Base-by-base conservation (phyloP, 2,113 vertebrate species). In the Vulpes vulpes region DNA sequence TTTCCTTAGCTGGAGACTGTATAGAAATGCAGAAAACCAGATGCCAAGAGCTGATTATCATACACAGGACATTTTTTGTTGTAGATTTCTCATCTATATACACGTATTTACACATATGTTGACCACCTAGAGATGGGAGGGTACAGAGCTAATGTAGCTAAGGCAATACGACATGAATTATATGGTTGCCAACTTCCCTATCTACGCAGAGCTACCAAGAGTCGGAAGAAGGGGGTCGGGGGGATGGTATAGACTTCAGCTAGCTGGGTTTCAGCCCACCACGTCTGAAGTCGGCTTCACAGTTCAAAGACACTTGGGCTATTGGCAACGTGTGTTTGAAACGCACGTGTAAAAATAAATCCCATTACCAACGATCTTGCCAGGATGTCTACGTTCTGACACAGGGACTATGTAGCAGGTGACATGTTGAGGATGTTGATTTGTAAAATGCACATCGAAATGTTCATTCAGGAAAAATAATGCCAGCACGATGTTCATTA, bases 381-480 rank as follows among this genome's bases (percentile, higher is more conserved):
- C 55, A 89, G 91, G 96, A 76, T 64, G 53, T 49, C 71, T 15
- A 30, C 27, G 64, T 43, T 69, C 65, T 3, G 59, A 32, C 83
- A 71, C 85, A 51, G 73, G 53, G 51, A 14, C 2, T 23, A 11
- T 0, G 57, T 88, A 98, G 94, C 91, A 96, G 97, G 22, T 73
- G 55, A 64, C 12, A 11, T 20, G 49, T 53, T 0, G 59, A 89
- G 85, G 79, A 84, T 69, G 82, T 53, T 59, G 64, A 94, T 62
- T 67, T 64, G 92, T 22, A 93, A 96, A 95, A 91, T 51, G 35
- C 59, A 60, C 73, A 16, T 86, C 91, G 74, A 89, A 96, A 98
- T 64, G 55, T 6, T 64, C 60, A 8, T 84, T 94, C 57, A 3
- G 62, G 93, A 89, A 97, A 98, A 84, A 27, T 32, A 49, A 94